Base-by-base conservation (phyloP, 2,888 invertebrate species). In the Hermodice carunculata region DNA sequence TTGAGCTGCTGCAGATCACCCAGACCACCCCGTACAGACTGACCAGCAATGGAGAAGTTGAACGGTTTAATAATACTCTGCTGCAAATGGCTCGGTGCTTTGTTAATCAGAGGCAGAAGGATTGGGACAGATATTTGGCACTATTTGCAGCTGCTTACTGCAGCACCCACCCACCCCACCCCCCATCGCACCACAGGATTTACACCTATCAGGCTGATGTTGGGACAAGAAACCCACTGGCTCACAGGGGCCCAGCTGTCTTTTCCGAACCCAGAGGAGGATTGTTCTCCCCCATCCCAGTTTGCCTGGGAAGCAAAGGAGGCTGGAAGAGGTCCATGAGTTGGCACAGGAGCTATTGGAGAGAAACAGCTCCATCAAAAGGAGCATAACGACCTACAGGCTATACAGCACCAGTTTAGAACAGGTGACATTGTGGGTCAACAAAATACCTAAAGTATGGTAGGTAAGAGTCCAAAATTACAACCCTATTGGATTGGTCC, bases 11-110 rank as follows among this genome's bases (percentile, higher is more conserved):
- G 11, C 37, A 60, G 17, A 61, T 60, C 6, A 51, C 34, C n/a
- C 8, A 42, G 5, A 40, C 61, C 22, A 42, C 64, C 6, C 32
- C 60, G 2, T 62, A 49, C 44, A 49, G 64, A 37, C 52, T 61
- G 1, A 22, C n/a, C 1, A 26, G 32, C n/a, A 46, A 80, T 60
- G 80, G 75, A 0, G 26, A 61, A 6, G n/a, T n/a, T n/a, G n/a
- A n/a, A n/a, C n/a, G n/a, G n/a, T n/a, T n/a, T n/a, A n/a, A n/a
- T n/a, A n/a, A n/a, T n/a, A n/a, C n/a, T n/a, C n/a, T n/a, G n/a
- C n/a, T n/a, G n/a, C n/a, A n/a, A n/a, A n/a, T n/a, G n/a, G n/a
- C n/a, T n/a, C n/a, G n/a, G n/a, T n/a, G n/a, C n/a, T n/a, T n/a
- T n/a, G n/a, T n/a, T n/a, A n/a, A n/a, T n/a, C n/a, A n/a, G n/a